Percentiles rank a stretch among this genome's conserved stretches.
Conservation (phyloP, 2,113 vertebrate species). For the Zosterops borbonicus region DNA sequence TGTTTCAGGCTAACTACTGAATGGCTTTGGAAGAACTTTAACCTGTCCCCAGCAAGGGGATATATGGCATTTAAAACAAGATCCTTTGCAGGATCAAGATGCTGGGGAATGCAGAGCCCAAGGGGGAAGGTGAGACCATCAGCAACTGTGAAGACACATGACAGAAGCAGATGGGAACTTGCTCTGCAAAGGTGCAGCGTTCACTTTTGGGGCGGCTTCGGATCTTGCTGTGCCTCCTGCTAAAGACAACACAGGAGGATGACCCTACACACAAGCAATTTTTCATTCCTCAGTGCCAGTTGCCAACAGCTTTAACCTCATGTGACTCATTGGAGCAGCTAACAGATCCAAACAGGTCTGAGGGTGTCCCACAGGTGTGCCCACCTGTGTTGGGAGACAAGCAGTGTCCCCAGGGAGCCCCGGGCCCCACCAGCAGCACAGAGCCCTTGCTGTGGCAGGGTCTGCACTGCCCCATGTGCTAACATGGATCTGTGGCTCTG, state of each 20-base stretch:
- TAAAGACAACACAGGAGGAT: accelerated
- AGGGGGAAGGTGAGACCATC: background rate
- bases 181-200: accelerated
- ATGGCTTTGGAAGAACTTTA: background rate
- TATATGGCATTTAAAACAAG: background rate
- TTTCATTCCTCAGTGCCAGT: too few species aligned
- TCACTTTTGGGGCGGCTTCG: accelerated
- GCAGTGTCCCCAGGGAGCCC: accelerated
- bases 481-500: accelerated
- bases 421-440: background rate
- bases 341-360: background rate
- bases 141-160: accelerated
- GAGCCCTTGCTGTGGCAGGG: background rate
- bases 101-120: background rate
- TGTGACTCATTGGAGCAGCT: background rate
- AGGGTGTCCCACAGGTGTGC: accelerated
- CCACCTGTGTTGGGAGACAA: accelerated
- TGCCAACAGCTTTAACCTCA: background rate
- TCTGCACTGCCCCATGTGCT: accelerated
- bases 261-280: accelerated
- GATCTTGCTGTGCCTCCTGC: accelerated
- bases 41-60: background rate
- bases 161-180: background rate
- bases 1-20: background rate
- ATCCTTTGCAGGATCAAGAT: background rate